Conservation (phyloP, 37 sponge, comb jelly and placozoan genomes). For the Oopsacas minuta region DNA sequence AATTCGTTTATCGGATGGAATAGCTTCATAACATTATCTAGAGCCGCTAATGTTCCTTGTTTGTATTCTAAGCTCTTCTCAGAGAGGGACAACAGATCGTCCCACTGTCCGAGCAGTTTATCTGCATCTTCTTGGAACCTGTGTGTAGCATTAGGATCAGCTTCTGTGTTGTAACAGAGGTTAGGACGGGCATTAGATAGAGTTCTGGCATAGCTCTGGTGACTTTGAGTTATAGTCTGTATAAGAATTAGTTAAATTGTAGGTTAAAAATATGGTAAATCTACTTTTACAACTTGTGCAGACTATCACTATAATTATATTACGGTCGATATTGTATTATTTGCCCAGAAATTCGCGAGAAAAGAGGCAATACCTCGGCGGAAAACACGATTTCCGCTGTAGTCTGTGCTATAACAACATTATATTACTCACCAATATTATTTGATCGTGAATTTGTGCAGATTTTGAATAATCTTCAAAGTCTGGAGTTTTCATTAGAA, state of each 20-base stretch:
- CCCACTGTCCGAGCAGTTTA: background rate
- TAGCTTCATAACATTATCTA: background rate
- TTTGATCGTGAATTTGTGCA: background rate
- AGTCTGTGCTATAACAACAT: too few relatives aligned
- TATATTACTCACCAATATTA: background rate
- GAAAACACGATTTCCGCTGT: too few relatives aligned
- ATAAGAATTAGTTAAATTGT: too few relatives aligned
- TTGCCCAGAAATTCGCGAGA: too few relatives aligned
- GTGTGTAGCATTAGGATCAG: background rate
- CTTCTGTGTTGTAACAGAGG: background rate
- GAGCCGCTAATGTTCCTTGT: background rate
- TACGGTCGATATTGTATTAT: too few relatives aligned
- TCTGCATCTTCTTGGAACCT: background rate
- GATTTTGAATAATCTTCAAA: background rate
- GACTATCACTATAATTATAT: too few relatives aligned
- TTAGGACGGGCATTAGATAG: background rate
- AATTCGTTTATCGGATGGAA: background rate
- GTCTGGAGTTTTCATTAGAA: background rate
- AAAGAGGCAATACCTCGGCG: too few relatives aligned
- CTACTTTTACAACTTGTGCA: too few relatives aligned
- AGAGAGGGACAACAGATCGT: background rate
- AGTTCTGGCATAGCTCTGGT: background rate
- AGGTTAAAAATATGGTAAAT: too few relatives aligned
- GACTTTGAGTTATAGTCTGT: background rate
- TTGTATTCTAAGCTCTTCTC: conserved; percentile 5